These are phyloP conservation scores for Xenentodon cancila DNA, from an alignment of 2,797 vertebrate genomes.

Conservation along the genomic window DNA sequence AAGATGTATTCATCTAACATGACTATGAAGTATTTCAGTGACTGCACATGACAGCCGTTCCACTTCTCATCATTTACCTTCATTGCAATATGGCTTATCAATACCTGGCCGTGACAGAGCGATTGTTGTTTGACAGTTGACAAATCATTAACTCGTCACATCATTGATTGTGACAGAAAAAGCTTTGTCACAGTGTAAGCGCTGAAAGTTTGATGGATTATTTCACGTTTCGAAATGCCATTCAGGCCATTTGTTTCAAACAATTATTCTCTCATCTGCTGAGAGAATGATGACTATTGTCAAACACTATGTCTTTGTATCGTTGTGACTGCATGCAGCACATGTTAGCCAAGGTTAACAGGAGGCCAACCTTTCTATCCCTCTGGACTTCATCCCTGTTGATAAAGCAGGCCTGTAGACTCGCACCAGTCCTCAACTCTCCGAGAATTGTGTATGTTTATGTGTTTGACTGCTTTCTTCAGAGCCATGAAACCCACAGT, in stretches of 20 bases:
- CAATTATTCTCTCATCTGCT: slow-evolving; percentile 13
- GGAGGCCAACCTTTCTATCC: slow-evolving; percentile 12
- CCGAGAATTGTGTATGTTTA: background rate
- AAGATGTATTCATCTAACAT: slow-evolving; percentile 22
- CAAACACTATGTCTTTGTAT: slow-evolving; percentile 1
- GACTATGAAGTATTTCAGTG: slow-evolving; percentile 28
- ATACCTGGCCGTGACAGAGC: slow-evolving; percentile 46
- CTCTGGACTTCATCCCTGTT: background rate
- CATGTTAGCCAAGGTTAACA: background rate
- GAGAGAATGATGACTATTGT: slow-evolving; percentile 13
- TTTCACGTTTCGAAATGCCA: slow-evolving; percentile 27
- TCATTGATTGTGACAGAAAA: slow-evolving; percentile 54
- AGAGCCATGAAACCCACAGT: background rate
- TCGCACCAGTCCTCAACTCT: no score
- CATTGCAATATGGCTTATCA: slow-evolving; percentile 44
- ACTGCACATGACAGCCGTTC: slow-evolving; percentile 5
- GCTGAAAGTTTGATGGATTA: slow-evolving; percentile 26
- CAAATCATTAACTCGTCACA: slow-evolving; percentile 58
- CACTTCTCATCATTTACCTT: slow-evolving; percentile 51
- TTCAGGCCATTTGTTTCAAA: slow-evolving; percentile 20
- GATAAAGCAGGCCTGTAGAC: no score
- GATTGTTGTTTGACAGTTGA: slow-evolving; percentile 47
- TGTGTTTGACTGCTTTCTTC: background rate
- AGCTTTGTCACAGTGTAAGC: slow-evolving; percentile 39
- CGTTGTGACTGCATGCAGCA: background rate